A percentile compares a stretch with the other conserved stretches of the same genome.
These are phyloP conservation scores for Hyles lineata DNA, from an alignment of 2,888 invertebrate species.

Conservation along the genomic window DNA sequence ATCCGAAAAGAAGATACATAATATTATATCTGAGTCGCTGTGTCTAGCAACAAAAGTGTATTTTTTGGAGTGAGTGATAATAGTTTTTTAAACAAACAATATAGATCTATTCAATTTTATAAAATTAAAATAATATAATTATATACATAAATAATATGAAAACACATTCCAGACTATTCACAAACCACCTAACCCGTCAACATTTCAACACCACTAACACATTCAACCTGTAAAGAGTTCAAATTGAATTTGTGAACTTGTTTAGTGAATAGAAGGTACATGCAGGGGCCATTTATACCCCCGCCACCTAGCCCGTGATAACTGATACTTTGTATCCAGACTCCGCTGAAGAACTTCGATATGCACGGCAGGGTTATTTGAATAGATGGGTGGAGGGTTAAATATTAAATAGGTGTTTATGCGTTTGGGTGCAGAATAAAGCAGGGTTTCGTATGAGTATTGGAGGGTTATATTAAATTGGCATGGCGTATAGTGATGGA, in stretches of 20 bases:
- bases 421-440: neutral
- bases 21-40: no score
- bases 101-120: neutral
- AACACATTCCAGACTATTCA: neutral
- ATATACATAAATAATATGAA: no score
- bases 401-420: neutral
- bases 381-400: slow-evolving; percentile 3
- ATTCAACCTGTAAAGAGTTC: slow-evolving; percentile 32
- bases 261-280: slow-evolving; percentile 27
- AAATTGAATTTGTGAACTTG: slow-evolving; percentile 33
- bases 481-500: neutral
- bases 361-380: neutral
- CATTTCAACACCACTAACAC: neutral
- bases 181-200: neutral
- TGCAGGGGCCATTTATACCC: slow-evolving; percentile 25
- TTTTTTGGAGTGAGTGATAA: no score
- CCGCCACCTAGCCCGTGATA: neutral
- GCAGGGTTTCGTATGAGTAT: neutral
- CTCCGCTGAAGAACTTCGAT: neutral
- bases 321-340: slow-evolving; percentile 8
- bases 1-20: no score
- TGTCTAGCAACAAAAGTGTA: no score
- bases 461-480: neutral
- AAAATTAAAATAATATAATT: neutral
- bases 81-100: no score